These are phyloP conservation scores for Scelioninae gen. 1 DNA, from an alignment of 2,888 invertebrate genomes.

Conservation along the genomic window DNA sequence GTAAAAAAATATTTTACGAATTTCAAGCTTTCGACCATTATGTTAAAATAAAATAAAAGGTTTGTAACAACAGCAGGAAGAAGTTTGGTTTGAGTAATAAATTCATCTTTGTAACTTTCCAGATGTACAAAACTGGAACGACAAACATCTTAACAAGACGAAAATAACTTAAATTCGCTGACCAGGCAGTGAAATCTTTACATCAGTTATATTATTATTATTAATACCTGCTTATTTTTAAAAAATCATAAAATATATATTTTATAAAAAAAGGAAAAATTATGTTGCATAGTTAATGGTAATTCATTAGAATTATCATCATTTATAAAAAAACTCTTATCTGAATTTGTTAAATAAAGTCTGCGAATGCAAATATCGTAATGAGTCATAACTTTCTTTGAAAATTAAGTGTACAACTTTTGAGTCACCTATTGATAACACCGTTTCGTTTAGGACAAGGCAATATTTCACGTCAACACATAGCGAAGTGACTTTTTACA, in stretches of 20 bases:
- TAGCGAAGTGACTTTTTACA: conserved; percentile 2
- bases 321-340: conserved; percentile 7
- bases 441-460: conserved; percentile 1
- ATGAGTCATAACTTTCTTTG: conserved; percentile 26
- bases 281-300: too few species aligned
- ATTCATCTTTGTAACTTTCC: neutral
- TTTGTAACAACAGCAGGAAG: neutral
- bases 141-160: neutral
- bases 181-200: neutral
- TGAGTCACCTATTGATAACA: conserved; percentile 25
- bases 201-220: too few species aligned
- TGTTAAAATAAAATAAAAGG: too few species aligned
- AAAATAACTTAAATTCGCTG: neutral
- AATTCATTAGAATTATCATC: neutral
- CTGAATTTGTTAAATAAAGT: conserved; percentile 5
- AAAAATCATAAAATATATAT: too few species aligned
- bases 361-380: conserved; percentile 11
- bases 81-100: neutral
- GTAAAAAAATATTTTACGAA: too few species aligned
- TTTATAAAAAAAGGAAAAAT: neutral
- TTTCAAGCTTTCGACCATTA: too few species aligned
- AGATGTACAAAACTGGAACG: neutral
- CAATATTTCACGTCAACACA: conserved; percentile 12
- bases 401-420: conserved; percentile 22
- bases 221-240: too few species aligned